These are phyloP conservation scores for Psococerastis gibbosa DNA, from an alignment of 2,888 invertebrate genomes.

Conservation along the genomic window DNA sequence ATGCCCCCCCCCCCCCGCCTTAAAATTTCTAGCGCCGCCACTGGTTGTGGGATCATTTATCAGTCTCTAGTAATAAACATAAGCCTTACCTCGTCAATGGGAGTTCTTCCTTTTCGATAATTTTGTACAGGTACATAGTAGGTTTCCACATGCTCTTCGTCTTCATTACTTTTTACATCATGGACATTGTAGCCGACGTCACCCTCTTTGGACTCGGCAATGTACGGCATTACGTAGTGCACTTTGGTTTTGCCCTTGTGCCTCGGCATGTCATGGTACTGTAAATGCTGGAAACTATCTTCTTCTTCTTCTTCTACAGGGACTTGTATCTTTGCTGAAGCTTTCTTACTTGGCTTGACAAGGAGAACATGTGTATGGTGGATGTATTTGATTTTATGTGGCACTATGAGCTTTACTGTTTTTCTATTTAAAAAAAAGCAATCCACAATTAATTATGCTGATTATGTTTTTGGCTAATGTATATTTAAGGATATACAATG, in stretches of 20 bases:
- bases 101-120: too few relatives aligned
- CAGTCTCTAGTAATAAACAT: too few relatives aligned
- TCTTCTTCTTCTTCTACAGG: neutral
- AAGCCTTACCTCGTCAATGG: too few relatives aligned
- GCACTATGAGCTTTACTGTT: constrained; percentile 5
- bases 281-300: neutral
- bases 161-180: too few relatives aligned
- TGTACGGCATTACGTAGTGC: neutral
- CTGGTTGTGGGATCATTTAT: too few relatives aligned
- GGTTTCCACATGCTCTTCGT: too few relatives aligned
- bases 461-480: too few relatives aligned
- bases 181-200: neutral
- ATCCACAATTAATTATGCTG: neutral
- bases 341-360: neutral
- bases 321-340: neutral
- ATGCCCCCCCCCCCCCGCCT: too few relatives aligned
- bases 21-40: too few relatives aligned
- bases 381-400: constrained; percentile 9
- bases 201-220: neutral
- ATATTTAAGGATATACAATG: too few relatives aligned
- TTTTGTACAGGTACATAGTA: too few relatives aligned
- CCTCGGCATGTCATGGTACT: constrained; percentile 1
- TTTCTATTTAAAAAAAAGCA: neutral
- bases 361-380: constrained; percentile 8
- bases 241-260: neutral